phyloP scores from a whole-genome alignment of 2,797 vertebrate genomes.

The Lacerta bilineata region DNA sequence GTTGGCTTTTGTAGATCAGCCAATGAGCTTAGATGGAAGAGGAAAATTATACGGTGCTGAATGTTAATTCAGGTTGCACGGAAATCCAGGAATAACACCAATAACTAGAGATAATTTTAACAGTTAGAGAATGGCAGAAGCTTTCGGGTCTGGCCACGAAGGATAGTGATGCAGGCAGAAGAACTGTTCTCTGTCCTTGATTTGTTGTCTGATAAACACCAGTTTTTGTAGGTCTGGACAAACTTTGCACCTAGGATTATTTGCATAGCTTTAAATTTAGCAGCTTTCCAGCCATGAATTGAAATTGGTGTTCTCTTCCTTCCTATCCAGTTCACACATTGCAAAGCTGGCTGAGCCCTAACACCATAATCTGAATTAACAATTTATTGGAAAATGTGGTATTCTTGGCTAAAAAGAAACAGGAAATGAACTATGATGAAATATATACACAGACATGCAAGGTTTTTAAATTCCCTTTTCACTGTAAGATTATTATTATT shows the following conservation, averaged over 20 bases:
- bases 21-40: background rate
- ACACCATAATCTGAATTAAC: background rate
- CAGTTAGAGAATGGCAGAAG: background rate
- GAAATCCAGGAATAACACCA: background rate
- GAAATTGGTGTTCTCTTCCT: background rate
- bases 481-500: background rate
- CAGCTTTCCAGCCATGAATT: background rate
- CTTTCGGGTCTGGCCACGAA: background rate
- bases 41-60: background rate
- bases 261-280: background rate
- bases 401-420: conserved; percentile 38
- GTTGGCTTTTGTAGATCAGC: background rate
- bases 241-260: background rate
- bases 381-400: conserved; percentile 1
- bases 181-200: background rate
- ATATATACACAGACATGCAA: background rate
- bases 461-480: background rate
- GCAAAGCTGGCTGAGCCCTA: background rate
- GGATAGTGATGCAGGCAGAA: background rate
- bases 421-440: conserved; percentile 21
- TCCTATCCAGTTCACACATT: background rate
- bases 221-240: background rate
- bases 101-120: background rate
- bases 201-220: background rate
- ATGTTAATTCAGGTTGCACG: background rate